These are phyloP conservation scores for Rhincodon typus DNA, from an alignment of 2,797 vertebrate species.

Conservation along the genomic window DNA sequence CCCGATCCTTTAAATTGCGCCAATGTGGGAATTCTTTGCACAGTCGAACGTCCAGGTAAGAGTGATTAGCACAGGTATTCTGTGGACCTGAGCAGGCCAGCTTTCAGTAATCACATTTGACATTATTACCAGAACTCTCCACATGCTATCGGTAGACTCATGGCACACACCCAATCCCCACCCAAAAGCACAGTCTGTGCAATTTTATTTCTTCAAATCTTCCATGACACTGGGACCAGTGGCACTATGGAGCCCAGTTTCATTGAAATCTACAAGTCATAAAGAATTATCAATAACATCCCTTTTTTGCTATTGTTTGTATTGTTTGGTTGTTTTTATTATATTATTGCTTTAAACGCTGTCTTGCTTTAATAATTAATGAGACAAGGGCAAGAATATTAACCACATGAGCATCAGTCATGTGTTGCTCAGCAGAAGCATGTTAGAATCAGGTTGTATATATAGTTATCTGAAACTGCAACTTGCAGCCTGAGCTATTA, in stretches of 20 bases:
- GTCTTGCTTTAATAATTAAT: too few relatives aligned
- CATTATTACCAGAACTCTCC: not conserved
- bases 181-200: too few relatives aligned
- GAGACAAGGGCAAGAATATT: too few relatives aligned
- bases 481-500: too few relatives aligned
- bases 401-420: too few relatives aligned
- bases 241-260: not conserved
- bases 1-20: not conserved
- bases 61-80: not conserved
- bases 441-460: too few relatives aligned
- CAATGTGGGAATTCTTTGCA: not conserved
- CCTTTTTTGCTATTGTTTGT: not conserved
- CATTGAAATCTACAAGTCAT: not conserved
- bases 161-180: not conserved
- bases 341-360: too few relatives aligned
- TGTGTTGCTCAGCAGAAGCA: too few relatives aligned
- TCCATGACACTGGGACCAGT: not conserved
- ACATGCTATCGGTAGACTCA: not conserved
- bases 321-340: not conserved
- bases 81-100: not conserved
- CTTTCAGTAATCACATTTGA: not conserved
- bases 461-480: too few relatives aligned
- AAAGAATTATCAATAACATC: not conserved
- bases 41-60: not conserved
- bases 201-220: not conserved